Evolutionary conservation across 2,797 vertebrate genomes (phyloP).

Genomic region (Sus cebifrons): DNA sequence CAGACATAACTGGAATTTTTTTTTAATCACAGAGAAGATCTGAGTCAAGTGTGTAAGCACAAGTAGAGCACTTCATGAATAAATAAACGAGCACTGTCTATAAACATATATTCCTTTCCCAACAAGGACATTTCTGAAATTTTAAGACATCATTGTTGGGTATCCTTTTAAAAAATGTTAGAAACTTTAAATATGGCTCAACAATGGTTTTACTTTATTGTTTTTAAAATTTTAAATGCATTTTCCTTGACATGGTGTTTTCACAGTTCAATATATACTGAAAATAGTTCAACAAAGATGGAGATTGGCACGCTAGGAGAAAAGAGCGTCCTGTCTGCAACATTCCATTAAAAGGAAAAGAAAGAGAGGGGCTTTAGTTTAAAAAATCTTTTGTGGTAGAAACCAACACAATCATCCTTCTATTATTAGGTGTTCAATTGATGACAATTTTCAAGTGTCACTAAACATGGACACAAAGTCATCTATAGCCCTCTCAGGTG

Average conservation of each 20-base stretch:
- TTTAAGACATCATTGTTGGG: background rate
- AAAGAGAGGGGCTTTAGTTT: background rate
- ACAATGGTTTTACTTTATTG: background rate
- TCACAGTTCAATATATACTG: background rate
- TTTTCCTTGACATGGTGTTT: background rate
- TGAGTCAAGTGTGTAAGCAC: background rate
- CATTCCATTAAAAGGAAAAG: background rate
- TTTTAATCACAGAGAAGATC: conserved; percentile 13
- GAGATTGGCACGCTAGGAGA: background rate
- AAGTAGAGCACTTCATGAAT: conserved; percentile 41
- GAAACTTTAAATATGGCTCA: background rate
- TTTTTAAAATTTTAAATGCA: background rate
- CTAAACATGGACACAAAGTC: conserved; percentile 34
- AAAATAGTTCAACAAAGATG: background rate
- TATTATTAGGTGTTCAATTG: conserved; percentile 53
- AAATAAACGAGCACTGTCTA: conserved; percentile 45
- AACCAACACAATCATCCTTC: background rate
- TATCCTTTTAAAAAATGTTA: background rate
- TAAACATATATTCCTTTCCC: conserved; percentile 20
- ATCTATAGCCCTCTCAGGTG: background rate
- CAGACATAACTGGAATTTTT: conserved; percentile 46
- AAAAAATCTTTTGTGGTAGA: background rate
- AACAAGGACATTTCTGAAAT: background rate
- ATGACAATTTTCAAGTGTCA: conserved; percentile 61
- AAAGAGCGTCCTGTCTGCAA: background rate